phyloP scores from a whole-genome alignment of 1,140 invertebrate genomes.

The Metopolophium dirhodum region DNA sequence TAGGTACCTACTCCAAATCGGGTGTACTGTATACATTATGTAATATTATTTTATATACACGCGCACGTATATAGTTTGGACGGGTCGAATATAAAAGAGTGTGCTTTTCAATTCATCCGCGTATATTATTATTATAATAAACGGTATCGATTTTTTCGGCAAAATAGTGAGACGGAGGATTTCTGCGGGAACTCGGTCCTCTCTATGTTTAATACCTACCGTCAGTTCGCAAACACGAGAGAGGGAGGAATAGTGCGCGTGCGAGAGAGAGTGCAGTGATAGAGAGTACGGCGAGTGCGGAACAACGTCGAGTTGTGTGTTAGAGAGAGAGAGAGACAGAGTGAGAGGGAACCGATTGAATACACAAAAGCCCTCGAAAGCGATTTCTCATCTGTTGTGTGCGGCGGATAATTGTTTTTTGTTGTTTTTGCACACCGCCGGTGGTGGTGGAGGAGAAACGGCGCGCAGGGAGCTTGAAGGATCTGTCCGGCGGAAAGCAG shows the following conservation, averaged over 20 bases:
- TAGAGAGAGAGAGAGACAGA: too few relatives aligned
- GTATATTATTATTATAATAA: constrained; percentile 10
- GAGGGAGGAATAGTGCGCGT: not conserved
- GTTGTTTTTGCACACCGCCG: constrained; percentile 41
- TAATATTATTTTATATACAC: not conserved
- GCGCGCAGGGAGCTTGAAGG: not conserved
- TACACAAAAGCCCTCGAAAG: constrained; percentile 36
- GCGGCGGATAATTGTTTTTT: constrained; percentile 43
- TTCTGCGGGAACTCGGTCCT: not conserved
- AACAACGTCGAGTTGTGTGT: too few relatives aligned
- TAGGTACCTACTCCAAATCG: not conserved
- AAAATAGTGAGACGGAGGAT: not conserved
- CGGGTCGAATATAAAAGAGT: not conserved
- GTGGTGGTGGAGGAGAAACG: not conserved
- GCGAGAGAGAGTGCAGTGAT: not conserved
- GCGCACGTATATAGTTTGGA: not conserved
- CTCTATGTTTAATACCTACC: not conserved
- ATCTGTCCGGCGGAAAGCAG: constrained; percentile 45
- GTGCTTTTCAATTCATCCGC: not conserved
- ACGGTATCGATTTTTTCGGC: not conserved
- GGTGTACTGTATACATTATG: not conserved
- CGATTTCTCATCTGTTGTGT: constrained; percentile 30
- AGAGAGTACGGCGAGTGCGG: not conserved
- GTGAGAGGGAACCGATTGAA: not conserved
- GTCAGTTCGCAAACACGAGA: not conserved